Evolutionary conservation across 2,797 vertebrate species (phyloP).

Genomic region (Pseudopleuronectes americanus): DNA sequence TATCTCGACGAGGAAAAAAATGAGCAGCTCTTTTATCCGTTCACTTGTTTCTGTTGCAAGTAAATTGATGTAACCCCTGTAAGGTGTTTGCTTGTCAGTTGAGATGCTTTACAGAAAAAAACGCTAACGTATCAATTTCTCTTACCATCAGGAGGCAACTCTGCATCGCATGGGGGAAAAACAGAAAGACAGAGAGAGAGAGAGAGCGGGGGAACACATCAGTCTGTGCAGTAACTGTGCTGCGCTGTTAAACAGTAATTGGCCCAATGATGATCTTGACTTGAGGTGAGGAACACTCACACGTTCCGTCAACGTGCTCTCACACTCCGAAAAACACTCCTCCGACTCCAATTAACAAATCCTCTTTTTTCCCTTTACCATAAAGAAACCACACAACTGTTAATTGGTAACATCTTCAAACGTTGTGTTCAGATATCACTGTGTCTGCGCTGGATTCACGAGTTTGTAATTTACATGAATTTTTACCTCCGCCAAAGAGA

Average conservation of each 20-base stretch:
- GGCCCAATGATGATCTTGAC: conserved; percentile 45
- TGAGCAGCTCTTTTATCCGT: conserved; percentile 48
- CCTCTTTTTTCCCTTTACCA: background rate
- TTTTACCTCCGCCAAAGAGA: too few relatives aligned
- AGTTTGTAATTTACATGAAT: too few relatives aligned
- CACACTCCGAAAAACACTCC: conserved; percentile 48
- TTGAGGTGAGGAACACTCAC: conserved; percentile 60
- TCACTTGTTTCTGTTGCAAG: conserved; percentile 46
- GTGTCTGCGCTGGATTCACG: background rate
- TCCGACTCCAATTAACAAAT: conserved; percentile 35
- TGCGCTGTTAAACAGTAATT: conserved; percentile 62
- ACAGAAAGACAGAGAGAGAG: conserved; percentile 25
- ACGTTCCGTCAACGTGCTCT: conserved; percentile 49
- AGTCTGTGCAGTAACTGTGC: conserved; percentile 56
- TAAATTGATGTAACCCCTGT: conserved; percentile 60
- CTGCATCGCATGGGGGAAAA: conserved; percentile 59
- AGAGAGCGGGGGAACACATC: conserved; percentile 53
- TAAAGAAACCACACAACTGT: conserved; percentile 27
- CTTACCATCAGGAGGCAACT: conserved; percentile 85
- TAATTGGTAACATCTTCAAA: conserved; percentile 51
- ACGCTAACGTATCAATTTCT: conserved; percentile 65
- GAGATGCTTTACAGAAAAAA: conserved; percentile 60
- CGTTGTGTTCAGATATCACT: conserved; percentile 22
- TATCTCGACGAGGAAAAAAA: conserved; percentile 48
- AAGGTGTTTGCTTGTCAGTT: conserved; percentile 76